These are phyloP conservation scores for Melanargia galathea DNA, from an alignment of 2,888 invertebrate genomes.

Conservation along the genomic window DNA sequence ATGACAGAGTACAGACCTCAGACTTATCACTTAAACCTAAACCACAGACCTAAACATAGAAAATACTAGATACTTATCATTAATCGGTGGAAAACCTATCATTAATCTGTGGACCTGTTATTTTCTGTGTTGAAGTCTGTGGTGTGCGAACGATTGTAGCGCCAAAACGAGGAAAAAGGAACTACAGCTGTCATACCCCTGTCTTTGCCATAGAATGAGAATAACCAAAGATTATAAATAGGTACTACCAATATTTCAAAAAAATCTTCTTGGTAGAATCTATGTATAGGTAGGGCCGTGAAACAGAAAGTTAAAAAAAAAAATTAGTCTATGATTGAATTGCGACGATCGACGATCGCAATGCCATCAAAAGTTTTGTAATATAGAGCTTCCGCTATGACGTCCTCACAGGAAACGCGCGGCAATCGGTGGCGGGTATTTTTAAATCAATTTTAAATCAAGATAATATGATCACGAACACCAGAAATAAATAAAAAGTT, in stretches of 20 bases:
- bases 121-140: no score
- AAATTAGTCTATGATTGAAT: neutral
- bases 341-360: neutral
- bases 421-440: neutral
- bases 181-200: no score
- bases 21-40: no score
- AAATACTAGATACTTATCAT: no score
- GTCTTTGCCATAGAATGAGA: neutral
- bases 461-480: no score
- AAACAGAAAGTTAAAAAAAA: neutral
- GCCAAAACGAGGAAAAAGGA: no score
- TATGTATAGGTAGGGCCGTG: neutral
- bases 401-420: neutral
- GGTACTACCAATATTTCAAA: neutral
- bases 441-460: neutral
- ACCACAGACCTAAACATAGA: no score
- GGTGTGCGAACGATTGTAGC: no score
- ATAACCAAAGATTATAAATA: slow-evolving; percentile 8
- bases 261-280: no score
- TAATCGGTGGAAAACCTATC: no score
- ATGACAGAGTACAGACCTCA: no score
- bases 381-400: neutral
- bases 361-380: neutral
- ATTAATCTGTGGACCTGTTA: no score
- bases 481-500: neutral